Evolutionary conservation across 2,113 vertebrate species (phyloP), one percentile per base, ranked within the genome.

Genomic region (Onychorhynchus coronatus): DNA sequence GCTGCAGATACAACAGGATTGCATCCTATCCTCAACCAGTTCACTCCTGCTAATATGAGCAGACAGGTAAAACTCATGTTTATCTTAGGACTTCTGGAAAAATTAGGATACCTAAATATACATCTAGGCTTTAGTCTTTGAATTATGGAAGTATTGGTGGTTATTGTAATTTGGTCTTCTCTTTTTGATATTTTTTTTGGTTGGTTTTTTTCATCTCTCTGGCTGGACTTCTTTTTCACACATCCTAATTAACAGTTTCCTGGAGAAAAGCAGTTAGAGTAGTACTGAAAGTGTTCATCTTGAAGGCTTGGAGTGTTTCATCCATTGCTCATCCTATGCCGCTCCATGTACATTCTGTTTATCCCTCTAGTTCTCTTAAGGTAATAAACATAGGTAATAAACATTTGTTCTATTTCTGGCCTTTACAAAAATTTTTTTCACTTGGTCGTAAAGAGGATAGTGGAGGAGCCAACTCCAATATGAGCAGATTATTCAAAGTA

Each of bases 11-110:
- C 70, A 4, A 99, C 98, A 16, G 99, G 99, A 47, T 95, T 99
- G 55, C 96, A 98, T 89, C 99, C 99, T 50, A 98, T 99, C 92
- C 96, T 99, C 39, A 99, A 99, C 96, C 98, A 98, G 84, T 98
- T 99, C 14, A 98, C 98, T 12, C 99, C 99, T 3, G 98, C 99
- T 73, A 99, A 99, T 44, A 59, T 99, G 96, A 99, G 99, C 94
- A 99, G 98, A 95, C 99, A 99, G 99, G 99, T 99, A 59, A 2
- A 31, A 30, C 11, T 31, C 27, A 6, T 0, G 2, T 71, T 87
- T 28, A n/a, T 47, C 4, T 56, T n/a, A 33, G 16, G 22, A 13
- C 12, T 31, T 59, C 21, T 50, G 53, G 53, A 85, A 53, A 53
- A 84, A 27, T 7, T n/a, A 58, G n/a, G n/a, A 52, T 31, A 53